Percentiles rank a stretch among this genome's conserved stretches.
Evolutionary conservation across 2,888 invertebrate species (phyloP).

Genomic region (Polydesmus complanatus): DNA sequence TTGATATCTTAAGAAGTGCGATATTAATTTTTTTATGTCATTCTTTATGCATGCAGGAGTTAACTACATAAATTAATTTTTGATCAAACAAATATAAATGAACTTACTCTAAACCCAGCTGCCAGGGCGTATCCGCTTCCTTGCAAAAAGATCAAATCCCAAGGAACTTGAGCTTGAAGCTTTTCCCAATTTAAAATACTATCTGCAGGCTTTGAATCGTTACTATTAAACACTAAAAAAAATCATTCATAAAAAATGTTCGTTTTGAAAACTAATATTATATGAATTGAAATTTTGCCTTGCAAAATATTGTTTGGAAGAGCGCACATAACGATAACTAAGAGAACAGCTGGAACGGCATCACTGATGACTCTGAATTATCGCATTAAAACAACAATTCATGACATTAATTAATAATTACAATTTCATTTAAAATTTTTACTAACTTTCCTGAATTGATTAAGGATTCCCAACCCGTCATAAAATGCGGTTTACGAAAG

Average conservation of each 20-base stretch:
- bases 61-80: no score
- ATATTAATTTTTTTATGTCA: no score
- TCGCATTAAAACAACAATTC: not conserved
- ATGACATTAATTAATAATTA: not conserved
- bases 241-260: not conserved
- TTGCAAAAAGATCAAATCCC: slow-evolving; percentile 9
- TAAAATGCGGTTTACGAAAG: slow-evolving; percentile 10
- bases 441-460: slow-evolving; percentile 10
- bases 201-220: slow-evolving; percentile 1
- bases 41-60: no score
- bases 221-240: not conserved
- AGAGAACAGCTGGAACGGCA: slow-evolving; percentile 10
- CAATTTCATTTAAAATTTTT: not conserved
- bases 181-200: not conserved
- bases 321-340: slow-evolving; percentile 6
- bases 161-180: slow-evolving; percentile 3
- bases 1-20: no score
- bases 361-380: not conserved
- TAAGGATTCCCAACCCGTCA: slow-evolving; percentile 9
- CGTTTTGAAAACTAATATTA: not conserved
- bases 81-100: not conserved
- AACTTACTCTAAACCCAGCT: slow-evolving; percentile 6
- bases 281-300: slow-evolving; percentile 1
- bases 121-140: slow-evolving; percentile 13
- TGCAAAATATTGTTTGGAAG: slow-evolving; percentile 5